Evolutionary conservation across 2,888 invertebrate genomes (phyloP).

Genomic region (Acleris cristana): DNA sequence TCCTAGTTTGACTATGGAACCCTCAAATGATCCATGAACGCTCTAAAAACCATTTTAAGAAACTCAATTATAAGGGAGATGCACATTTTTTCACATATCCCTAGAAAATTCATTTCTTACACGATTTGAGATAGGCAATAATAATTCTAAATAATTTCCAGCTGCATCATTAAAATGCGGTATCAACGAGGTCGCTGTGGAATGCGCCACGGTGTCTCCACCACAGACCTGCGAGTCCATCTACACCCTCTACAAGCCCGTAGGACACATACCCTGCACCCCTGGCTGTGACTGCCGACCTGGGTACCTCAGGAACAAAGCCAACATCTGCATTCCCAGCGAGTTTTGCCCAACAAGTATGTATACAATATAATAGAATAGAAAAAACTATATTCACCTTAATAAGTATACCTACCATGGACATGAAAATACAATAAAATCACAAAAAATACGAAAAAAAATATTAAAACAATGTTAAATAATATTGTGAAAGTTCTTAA

Average conservation of each 20-base stretch:
- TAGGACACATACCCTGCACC: constrained; percentile 6
- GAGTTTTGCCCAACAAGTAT: constrained; percentile 31
- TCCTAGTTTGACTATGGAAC: too few species aligned
- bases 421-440: too few species aligned
- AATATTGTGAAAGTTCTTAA: too few species aligned
- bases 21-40: too few species aligned
- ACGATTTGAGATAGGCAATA: too few species aligned
- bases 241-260: constrained; percentile 17
- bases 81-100: background rate
- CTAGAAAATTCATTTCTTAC: background rate
- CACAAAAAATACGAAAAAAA: too few species aligned
- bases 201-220: constrained; percentile 7
- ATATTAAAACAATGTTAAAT: too few species aligned
- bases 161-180: constrained; percentile 18
- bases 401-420: too few species aligned
- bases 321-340: constrained; percentile 26
- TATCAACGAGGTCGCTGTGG: constrained; percentile 26
- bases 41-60: too few species aligned
- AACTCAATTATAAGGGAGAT: too few species aligned
- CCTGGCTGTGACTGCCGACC: constrained; percentile 32
- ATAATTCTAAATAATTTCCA: background rate
- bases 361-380: too few species aligned
- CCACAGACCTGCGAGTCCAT: constrained; percentile 28
- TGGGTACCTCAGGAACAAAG: constrained; percentile 24
- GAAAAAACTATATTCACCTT: too few species aligned